Percentiles rank a stretch among this genome's conserved stretches.
phyloP scores from a whole-genome alignment of 2,113 vertebrate genomes.

The Struthio camelus region DNA sequence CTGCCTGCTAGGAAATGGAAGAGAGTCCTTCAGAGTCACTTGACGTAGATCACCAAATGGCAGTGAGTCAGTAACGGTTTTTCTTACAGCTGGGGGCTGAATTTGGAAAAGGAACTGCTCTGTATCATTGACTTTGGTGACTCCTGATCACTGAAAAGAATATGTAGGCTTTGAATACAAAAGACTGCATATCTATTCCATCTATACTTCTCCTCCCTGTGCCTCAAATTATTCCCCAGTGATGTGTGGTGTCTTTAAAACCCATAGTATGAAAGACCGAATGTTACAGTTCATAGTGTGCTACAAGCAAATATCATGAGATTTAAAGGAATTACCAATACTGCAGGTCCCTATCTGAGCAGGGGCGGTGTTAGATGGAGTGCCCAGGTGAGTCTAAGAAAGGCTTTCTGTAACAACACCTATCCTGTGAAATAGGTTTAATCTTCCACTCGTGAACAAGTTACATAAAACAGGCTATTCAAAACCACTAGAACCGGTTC shows the following conservation, averaged over 20 bases:
- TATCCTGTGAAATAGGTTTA: neutral
- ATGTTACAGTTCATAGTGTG: neutral
- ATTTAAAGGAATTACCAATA: neutral
- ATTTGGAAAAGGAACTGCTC: neutral
- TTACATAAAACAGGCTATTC: neutral
- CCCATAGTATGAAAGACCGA: neutral
- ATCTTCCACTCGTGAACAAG: neutral
- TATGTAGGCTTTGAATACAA: neutral
- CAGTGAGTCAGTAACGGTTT: neutral
- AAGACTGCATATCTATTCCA: neutral
- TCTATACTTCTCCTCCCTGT: neutral
- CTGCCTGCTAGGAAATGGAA: neutral
- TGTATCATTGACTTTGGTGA: neutral
- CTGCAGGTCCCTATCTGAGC: neutral
- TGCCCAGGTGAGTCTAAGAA: neutral
- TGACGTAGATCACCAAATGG: neutral
- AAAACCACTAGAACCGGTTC: neutral
- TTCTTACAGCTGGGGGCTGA: neutral
- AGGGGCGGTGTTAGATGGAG: neutral
- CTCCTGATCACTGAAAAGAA: neutral
- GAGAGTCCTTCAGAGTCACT: fast-evolving
- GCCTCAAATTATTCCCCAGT: neutral
- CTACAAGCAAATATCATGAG: neutral
- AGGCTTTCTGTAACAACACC: neutral
- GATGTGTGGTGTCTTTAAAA: neutral